Evolutionary conservation across 2,888 invertebrate genomes (phyloP).

Genomic region (Lycophotia porphyrea): DNA sequence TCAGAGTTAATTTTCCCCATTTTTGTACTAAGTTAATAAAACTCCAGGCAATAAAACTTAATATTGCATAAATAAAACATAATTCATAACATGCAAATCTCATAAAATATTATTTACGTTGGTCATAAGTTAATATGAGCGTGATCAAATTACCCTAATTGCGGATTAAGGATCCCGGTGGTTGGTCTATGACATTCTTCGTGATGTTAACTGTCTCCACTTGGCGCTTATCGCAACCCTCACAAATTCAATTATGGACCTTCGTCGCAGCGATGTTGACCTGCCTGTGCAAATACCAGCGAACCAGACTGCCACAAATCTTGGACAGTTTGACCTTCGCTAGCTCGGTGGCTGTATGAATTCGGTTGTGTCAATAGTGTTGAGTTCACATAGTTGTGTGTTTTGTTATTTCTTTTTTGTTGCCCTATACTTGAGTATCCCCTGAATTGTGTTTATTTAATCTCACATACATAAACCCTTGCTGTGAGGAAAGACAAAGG

Average conservation of each 20-base stretch:
- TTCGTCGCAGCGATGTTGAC: slow-evolving; percentile 70
- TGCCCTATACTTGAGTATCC: neutral
- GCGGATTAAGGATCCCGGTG: slow-evolving; percentile 74
- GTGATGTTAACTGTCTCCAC: slow-evolving; percentile 77
- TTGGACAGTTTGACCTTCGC: slow-evolving; percentile 65
- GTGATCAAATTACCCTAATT: slow-evolving; percentile 79
- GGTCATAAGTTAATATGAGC: slow-evolving; percentile 70
- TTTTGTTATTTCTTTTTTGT: neutral
- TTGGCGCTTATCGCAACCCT: slow-evolving; percentile 79
- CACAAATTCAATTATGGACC: slow-evolving; percentile 83
- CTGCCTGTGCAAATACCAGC: slow-evolving; percentile 68
- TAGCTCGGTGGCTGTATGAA: neutral
- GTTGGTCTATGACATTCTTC: slow-evolving; percentile 74
- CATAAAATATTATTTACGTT: slow-evolving; percentile 57
- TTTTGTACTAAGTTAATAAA: neutral
- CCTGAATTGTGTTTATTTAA: neutral
- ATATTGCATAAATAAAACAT: slow-evolving; percentile 23
- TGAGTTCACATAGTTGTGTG: neutral
- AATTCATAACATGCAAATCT: slow-evolving; percentile 46
- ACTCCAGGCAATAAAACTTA: neutral
- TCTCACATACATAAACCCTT: neutral
- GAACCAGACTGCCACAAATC: slow-evolving; percentile 59
- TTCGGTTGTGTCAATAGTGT: neutral
- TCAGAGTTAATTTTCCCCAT: neutral
- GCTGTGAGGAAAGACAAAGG: neutral